Evolutionary conservation across 2,797 vertebrate species (phyloP), one percentile per base, ranked within the genome.

Genomic region (Pseudochaenichthys georgianus): DNA sequence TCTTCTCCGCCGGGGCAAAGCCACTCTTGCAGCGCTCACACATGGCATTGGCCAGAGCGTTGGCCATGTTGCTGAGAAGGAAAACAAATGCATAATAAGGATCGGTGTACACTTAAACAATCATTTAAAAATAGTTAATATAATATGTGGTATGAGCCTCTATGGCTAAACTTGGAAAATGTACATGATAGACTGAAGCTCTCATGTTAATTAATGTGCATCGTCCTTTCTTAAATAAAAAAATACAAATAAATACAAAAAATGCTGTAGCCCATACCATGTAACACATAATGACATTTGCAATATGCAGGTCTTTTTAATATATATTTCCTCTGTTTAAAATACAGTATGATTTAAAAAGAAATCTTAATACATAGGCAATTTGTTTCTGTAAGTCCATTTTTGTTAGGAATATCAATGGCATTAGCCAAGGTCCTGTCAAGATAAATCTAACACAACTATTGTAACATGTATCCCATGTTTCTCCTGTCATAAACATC

Each of bases 61-160:
- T 99, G 2, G 97, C 97, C 98, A 99, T 99, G 91, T 99, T 99
- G 94, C 98, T 99, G 91, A 43, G 62, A 64, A n/a, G 46, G 58
- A 61, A 54, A 46, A 58, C 59, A 41, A 0, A 21, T 23, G 8
- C 19, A 64, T 0, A n/a, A 31, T 70, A 0, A 81, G 61, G 15
- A 55, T 74, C 4, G 47, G 38, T 42, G 16, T 41, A 3, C 3
- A 48, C 5, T 13, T 9, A 8, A 3, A 55, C 6, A 17, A 48
- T n/a, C 8, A 21, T 0, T 10, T 28, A 1, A 1, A 55, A 41
- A 34, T 5, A 34, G 53, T 31, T 19, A 2, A 2, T 43, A 16
- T 9, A n/a, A 21, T 52, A 31, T 48, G 9, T 11, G 28, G 48
- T 19, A 38, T 38, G 28, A 28, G 28, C 28, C 28, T 28, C 4